A percentile compares a stretch with the other conserved stretches of the same genome.
phyloP scores from a whole-genome alignment of 2,113 vertebrate species.

The Sterrhoptilus dennistouni region DNA sequence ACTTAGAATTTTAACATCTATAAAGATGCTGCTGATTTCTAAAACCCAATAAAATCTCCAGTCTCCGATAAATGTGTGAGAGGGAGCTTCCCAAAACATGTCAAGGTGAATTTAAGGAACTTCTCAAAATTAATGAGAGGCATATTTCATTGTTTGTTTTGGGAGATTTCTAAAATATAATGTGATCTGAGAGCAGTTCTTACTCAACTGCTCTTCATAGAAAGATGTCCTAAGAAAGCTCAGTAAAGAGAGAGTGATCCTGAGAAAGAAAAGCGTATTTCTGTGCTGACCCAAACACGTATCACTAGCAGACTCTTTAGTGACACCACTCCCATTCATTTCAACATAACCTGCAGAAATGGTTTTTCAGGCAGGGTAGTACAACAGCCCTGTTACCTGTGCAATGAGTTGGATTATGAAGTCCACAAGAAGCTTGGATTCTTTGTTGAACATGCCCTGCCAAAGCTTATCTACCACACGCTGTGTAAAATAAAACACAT shows the following conservation, averaged over 20 bases:
- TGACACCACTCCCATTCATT: neutral
- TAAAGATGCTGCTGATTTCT: neutral
- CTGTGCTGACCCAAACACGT: neutral
- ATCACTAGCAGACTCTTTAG: neutral
- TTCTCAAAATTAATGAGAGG: neutral
- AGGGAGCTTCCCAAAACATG: neutral
- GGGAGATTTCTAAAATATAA: neutral
- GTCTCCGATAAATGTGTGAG: neutral
- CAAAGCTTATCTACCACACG: slow-evolving; percentile 98
- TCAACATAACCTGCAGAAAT: neutral
- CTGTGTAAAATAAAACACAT: slow-evolving; percentile 98
- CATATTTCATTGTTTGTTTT: neutral
- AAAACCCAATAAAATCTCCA: neutral
- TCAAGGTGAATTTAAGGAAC: neutral
- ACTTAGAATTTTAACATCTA: neutral
- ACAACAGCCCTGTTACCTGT: slow-evolving; percentile 80
- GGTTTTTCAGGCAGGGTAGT: neutral
- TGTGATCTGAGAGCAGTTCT: neutral
- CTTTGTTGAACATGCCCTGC: slow-evolving; percentile 99
- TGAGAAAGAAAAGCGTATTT: neutral
- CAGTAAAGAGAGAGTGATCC: neutral
- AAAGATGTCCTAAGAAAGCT: neutral
- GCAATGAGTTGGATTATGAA: slow-evolving; percentile 97
- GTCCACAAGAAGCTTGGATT: slow-evolving; percentile 97
- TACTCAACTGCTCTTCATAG: neutral